Evolutionary conservation across 2,797 vertebrate genomes (phyloP).

Genomic region (Scyliorhinus canicula): DNA sequence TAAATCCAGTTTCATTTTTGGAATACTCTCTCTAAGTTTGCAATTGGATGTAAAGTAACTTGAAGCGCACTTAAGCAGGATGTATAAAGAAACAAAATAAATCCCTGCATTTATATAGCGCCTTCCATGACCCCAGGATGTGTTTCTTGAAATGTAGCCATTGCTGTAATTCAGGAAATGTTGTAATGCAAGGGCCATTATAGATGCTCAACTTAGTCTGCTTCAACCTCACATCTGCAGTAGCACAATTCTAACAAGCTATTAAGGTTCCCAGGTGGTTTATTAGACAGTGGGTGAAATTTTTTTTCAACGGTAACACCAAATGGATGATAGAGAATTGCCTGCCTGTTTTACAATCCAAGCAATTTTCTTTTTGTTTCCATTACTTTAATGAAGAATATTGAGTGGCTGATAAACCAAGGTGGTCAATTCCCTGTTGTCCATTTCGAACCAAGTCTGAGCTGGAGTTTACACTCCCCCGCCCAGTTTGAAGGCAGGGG

Average conservation of each 20-base stretch:
- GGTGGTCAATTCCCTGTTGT: neutral
- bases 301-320: neutral
- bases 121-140: neutral
- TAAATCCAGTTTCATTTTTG: neutral
- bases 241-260: neutral
- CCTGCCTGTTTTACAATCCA: neutral
- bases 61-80: neutral
- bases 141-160: neutral
- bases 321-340: neutral
- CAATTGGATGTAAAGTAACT: neutral
- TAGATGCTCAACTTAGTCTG: neutral
- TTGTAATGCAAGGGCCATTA: neutral
- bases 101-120: neutral
- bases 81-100: neutral
- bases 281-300: neutral
- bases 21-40: neutral
- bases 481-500: too few species aligned
- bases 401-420: neutral
- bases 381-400: neutral
- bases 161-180: neutral
- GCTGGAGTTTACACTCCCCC: too few species aligned
- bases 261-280: neutral
- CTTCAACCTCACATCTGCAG: neutral
- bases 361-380: neutral
- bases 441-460: neutral